Percentiles rank a stretch among this genome's conserved stretches.
These are phyloP conservation scores for Tanytarsus gracilentus DNA, from an alignment of 2,888 invertebrate genomes.

Conservation along the genomic window DNA sequence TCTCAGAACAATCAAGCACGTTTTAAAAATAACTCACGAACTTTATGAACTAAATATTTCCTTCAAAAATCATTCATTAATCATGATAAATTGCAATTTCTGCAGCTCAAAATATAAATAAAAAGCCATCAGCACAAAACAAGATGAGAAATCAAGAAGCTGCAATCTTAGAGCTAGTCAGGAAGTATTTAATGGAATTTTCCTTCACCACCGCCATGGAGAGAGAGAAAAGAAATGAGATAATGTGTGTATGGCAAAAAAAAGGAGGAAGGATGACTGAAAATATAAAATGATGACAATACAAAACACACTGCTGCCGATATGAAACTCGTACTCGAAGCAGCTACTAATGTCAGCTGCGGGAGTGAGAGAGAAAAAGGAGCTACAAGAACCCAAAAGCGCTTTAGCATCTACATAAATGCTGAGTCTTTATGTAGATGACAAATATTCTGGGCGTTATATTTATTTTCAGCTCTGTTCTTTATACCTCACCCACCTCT, in stretches of 20 bases:
- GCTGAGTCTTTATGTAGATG: slow-evolving; percentile 19
- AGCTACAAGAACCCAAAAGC: too few relatives aligned
- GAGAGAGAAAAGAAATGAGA: too few relatives aligned
- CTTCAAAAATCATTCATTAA: slow-evolving; percentile 21
- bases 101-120: too few relatives aligned
- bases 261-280: too few relatives aligned
- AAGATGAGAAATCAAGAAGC: too few relatives aligned
- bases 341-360: neutral
- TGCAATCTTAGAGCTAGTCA: too few relatives aligned
- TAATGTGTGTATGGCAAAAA: too few relatives aligned
- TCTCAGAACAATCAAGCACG: too few relatives aligned
- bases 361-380: neutral
- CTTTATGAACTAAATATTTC: slow-evolving; percentile 4
- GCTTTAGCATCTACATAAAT: slow-evolving; percentile 28
- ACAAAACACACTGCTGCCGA: slow-evolving; percentile 6
- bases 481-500: neutral
- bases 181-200: too few relatives aligned
- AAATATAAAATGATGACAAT: slow-evolving; percentile 28
- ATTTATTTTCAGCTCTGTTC: slow-evolving; percentile 7
- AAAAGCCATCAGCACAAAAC: too few relatives aligned
- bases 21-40: too few relatives aligned
- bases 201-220: too few relatives aligned
- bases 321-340: neutral
- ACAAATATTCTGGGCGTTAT: slow-evolving; percentile 24
- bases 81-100: slow-evolving; percentile 24